Evolutionary conservation across 2,888 invertebrate genomes (phyloP).

Genomic region (Hydraecia micacea): DNA sequence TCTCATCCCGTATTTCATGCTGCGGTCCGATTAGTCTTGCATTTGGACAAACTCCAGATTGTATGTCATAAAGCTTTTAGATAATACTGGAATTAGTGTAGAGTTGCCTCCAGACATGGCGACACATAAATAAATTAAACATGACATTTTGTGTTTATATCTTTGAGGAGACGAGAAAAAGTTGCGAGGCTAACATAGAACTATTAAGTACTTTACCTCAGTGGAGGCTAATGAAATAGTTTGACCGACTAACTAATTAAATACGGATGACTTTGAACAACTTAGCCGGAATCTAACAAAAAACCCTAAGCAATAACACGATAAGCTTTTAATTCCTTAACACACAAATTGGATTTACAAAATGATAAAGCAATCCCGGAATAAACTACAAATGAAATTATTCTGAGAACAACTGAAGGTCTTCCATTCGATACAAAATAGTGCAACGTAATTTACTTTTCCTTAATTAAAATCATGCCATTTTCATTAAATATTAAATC

Average conservation of each 20-base stretch:
- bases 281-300: neutral
- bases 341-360: conserved; percentile 11
- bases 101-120: conserved; percentile 14
- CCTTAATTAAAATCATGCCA: neutral
- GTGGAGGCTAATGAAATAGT: neutral
- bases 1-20: conserved; percentile 26
- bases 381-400: conserved; percentile 14
- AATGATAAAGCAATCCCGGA: neutral
- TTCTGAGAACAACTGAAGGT: conserved; percentile 7
- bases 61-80: conserved; percentile 47
- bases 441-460: conserved; percentile 11
- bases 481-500: conserved; percentile 17
- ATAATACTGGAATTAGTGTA: conserved; percentile 42
- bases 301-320: neutral
- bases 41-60: conserved; percentile 59
- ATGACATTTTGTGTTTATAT: conserved; percentile 7
- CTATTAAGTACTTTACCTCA: no score
- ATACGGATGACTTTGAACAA: neutral
- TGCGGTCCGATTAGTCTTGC: conserved; percentile 25
- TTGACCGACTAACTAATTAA: neutral
- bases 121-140: conserved; percentile 20
- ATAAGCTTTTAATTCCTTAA: conserved; percentile 2
- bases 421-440: neutral
- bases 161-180: neutral
- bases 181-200: neutral